Percentiles rank a stretch among this genome's conserved stretches.
Evolutionary conservation across 2,888 invertebrate species (phyloP).

Genomic region (Ophion obscuratus): DNA sequence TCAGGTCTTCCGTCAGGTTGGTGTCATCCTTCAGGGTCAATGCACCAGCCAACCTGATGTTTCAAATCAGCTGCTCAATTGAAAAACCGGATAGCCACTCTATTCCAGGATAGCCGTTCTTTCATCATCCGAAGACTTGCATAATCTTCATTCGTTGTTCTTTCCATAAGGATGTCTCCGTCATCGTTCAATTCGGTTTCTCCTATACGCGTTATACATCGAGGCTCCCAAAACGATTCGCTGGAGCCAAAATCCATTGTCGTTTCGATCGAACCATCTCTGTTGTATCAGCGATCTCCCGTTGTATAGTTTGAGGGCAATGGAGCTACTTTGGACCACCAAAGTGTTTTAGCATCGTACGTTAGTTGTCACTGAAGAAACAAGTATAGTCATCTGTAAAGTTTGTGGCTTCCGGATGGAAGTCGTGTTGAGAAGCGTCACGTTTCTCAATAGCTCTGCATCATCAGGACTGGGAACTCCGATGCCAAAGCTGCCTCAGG

Average conservation of each 20-base stretch:
- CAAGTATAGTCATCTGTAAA: no score
- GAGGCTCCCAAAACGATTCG: not conserved
- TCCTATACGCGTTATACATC: not conserved
- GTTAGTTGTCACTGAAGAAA: no score
- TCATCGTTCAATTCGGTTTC: not conserved
- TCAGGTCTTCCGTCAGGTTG: not conserved
- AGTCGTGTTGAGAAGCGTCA: no score
- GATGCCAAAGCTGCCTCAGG: no score
- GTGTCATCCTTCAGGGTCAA: not conserved
- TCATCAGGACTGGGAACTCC: no score
- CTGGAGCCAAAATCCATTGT: not conserved
- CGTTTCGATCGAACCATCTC: not conserved
- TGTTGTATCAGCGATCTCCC: no score
- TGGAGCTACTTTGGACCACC: no score
- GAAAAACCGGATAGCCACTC: not conserved
- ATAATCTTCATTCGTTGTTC: not conserved
- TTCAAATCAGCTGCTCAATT: not conserved
- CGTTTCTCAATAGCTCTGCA: no score
- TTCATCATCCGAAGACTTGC: not conserved
- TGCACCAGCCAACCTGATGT: not conserved
- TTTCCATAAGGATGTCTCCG: slow-evolving; percentile 10
- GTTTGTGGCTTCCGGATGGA: no score
- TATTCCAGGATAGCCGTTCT: not conserved
- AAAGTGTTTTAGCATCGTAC: no score
- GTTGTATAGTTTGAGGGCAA: no score